These are phyloP conservation scores for Acutogordius australiensis DNA, from an alignment of 2,888 invertebrate genomes.

Conservation along the genomic window DNA sequence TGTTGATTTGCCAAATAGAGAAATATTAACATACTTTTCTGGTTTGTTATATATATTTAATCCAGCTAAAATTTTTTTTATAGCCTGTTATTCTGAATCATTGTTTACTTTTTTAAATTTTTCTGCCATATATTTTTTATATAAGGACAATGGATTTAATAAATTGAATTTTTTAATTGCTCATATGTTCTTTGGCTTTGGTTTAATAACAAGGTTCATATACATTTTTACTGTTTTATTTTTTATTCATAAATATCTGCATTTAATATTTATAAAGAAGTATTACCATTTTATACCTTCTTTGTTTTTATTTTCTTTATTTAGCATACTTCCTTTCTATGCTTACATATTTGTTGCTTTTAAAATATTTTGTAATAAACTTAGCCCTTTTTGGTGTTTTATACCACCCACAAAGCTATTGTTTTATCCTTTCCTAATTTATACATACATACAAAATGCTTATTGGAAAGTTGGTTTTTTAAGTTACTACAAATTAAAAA, in stretches of 20 bases:
- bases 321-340: too few species aligned
- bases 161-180: too few species aligned
- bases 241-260: too few species aligned
- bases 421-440: background rate
- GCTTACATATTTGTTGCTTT: too few species aligned
- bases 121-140: background rate
- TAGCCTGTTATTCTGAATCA: background rate
- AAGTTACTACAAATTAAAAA: background rate
- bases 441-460: background rate
- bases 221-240: too few species aligned
- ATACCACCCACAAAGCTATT: background rate
- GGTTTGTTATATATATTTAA: background rate
- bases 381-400: background rate
- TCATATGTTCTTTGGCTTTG: too few species aligned
- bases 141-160: too few species aligned
- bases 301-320: too few species aligned
- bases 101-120: background rate
- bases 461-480: background rate
- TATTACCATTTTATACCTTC: too few species aligned
- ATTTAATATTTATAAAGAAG: too few species aligned
- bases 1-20: background rate
- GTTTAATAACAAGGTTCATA: too few species aligned
- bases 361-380: too few species aligned
- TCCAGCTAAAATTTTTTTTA: background rate
- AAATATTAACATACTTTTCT: background rate